Percentiles rank a stretch among this genome's conserved stretches.
phyloP scores from a whole-genome alignment of 2,888 invertebrate species.

The Spilarctia lutea region DNA sequence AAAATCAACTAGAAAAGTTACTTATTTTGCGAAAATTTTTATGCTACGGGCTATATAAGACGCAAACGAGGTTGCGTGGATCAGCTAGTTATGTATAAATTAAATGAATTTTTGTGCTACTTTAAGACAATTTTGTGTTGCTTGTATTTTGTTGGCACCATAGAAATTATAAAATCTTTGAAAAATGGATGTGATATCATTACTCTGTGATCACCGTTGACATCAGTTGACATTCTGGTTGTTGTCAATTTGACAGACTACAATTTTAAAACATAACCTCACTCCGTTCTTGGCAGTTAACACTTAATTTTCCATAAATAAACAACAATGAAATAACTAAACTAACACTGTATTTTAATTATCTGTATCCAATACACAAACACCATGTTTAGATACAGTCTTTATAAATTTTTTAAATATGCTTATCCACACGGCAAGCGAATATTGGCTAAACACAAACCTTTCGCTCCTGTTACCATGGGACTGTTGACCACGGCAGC shows the following conservation, averaged over 20 bases:
- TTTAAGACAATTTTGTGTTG: no score
- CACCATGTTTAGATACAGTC: constrained; percentile 69
- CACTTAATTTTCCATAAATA: constrained; percentile 16
- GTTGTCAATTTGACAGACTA: neutral
- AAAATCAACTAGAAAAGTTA: no score
- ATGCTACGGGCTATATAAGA: no score
- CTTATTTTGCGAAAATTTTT: no score
- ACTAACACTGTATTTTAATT: neutral
- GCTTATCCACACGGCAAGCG: constrained; percentile 56
- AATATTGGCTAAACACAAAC: constrained; percentile 57
- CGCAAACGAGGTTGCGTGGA: no score
- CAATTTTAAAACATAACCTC: constrained; percentile 29
- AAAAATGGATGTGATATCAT: neutral
- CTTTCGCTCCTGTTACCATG: constrained; percentile 65
- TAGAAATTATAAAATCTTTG: no score
- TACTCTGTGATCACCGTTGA: no score
- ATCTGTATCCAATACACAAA: constrained; percentile 26
- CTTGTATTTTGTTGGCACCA: neutral
- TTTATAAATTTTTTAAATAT: constrained; percentile 62
- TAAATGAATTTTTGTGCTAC: no score
- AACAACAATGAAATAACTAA: constrained; percentile 31
- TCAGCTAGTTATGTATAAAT: no score
- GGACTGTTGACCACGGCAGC: constrained; percentile 67
- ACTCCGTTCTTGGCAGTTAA: constrained; percentile 16
- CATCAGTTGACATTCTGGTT: no score